Percentiles rank a stretch among this genome's conserved stretches.
Conservation (phyloP, 37 sponge, comb jelly and placozoan genomes). For the Chondrilla cf. caribensis region DNA sequence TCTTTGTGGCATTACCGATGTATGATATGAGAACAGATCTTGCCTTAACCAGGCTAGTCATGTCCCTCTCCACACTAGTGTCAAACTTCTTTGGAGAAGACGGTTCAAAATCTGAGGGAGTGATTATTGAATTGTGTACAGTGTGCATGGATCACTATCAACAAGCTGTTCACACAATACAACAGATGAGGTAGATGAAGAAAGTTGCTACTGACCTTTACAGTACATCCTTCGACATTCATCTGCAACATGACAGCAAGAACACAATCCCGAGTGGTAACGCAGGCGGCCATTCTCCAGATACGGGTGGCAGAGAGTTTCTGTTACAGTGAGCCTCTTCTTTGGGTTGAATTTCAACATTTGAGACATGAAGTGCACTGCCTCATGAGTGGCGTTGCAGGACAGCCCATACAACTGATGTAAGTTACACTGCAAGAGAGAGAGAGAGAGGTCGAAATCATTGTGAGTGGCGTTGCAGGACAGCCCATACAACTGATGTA, state of each 20-base stretch:
- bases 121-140: too few relatives aligned
- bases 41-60: conserved; percentile 46
- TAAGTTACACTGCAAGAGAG: conserved; percentile 31
- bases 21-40: conserved; percentile 2
- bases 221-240: conserved; percentile 22
- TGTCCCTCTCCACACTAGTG: conserved; percentile 57
- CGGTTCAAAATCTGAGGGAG: conserved; percentile 62
- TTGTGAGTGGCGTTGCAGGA: conserved; percentile 60
- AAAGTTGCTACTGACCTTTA: not conserved
- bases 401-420: conserved; percentile 61
- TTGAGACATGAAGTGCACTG: conserved; percentile 78
- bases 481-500: conserved; percentile 58
- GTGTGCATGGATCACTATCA: too few relatives aligned
- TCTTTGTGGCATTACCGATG: not conserved
- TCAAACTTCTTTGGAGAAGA: conserved; percentile 43
- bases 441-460: conserved; percentile 64
- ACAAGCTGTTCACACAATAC: too few relatives aligned
- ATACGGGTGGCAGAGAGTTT: conserved; percentile 80
- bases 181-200: not conserved
- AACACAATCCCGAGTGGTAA: conserved; percentile 71
- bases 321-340: conserved; percentile 56
- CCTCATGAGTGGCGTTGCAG: conserved; percentile 57
- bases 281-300: conserved; percentile 77
- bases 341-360: conserved; percentile 79
- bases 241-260: conserved; percentile 56